Percentiles rank a stretch among this genome's conserved stretches.
phyloP scores from a whole-genome alignment of 1,140 invertebrate species.

The Bombyx mori region ASM3026992v2 NC_085114.1:9259001-9259500 shows the following conservation, averaged over 20 bases:
- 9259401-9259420: too few relatives aligned
- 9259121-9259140: constrained; percentile 63
- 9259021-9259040: too few relatives aligned
- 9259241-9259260: constrained; percentile 9
- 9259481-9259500: constrained; percentile 26
- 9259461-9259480: constrained; percentile 38
- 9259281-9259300: too few relatives aligned
- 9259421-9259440: too few relatives aligned
- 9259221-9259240: constrained; percentile 17
- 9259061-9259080: constrained; percentile 45
- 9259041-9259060: constrained; percentile 4
- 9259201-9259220: constrained; percentile 27
- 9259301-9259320: too few relatives aligned
- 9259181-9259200: constrained; percentile 49
- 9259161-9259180: constrained; percentile 64
- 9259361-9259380: too few relatives aligned
- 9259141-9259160: constrained; percentile 51
- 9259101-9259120: constrained; percentile 29
- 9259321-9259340: too few relatives aligned
- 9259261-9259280: too few relatives aligned
- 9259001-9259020: too few relatives aligned
- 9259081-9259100: constrained; percentile 52
- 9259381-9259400: too few relatives aligned
- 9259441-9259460: constrained; percentile 8
- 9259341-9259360: too few relatives aligned